Conservation (phyloP, 2,113 vertebrate genomes). For the Upupa epops region DNA sequence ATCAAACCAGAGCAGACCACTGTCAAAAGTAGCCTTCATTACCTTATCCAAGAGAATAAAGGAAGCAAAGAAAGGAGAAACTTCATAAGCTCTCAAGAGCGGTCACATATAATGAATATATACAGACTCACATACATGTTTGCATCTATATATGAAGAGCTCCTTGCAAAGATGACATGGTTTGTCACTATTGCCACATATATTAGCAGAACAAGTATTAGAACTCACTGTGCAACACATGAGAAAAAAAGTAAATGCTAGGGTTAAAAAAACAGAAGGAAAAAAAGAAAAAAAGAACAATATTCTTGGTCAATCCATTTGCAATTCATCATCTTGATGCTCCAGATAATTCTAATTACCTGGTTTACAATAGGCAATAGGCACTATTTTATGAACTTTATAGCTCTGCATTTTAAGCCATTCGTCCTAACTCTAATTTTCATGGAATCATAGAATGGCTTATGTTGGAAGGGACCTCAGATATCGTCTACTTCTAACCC, state of each 20-base stretch:
- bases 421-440: not conserved
- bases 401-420: not conserved
- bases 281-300: too few species aligned
- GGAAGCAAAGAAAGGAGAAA: not conserved
- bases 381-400: not conserved
- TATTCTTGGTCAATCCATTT: not conserved
- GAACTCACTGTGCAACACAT: not conserved
- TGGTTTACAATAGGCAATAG: not conserved
- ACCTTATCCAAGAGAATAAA: not conserved
- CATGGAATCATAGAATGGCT: too few species aligned
- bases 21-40: not conserved
- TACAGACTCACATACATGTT: not conserved
- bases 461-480: too few species aligned
- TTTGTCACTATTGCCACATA: not conserved
- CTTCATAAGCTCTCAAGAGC: not conserved
- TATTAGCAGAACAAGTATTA: not conserved
- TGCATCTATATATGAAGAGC: not conserved
- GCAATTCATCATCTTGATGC: not conserved
- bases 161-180: not conserved
- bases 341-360: not conserved
- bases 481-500: too few species aligned
- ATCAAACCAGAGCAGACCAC: not conserved
- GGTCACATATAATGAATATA: rapidly evolving
- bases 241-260: not conserved
- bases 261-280: not conserved